Base-by-base conservation (phyloP, 1,140 invertebrate species). In the Formica exsecta region DNA sequence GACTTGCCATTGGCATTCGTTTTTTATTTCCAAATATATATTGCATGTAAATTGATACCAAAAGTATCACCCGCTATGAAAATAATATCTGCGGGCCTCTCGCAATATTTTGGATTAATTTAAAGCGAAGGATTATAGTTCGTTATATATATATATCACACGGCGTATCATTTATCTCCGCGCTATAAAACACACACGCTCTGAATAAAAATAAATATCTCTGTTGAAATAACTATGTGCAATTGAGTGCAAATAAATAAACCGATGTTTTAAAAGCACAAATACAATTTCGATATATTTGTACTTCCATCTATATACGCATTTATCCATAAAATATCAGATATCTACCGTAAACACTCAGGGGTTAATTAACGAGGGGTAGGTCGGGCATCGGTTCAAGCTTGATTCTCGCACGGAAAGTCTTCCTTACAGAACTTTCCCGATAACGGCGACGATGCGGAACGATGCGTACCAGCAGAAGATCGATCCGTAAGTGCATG, bases 401-500 rank as follows among this genome's bases (percentile, higher is more conserved):
- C 48, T 41, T 32, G 38, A 73, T 44, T 59, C 66, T 61, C 79
- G 77, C 66, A 38, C 54, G 44, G 59, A 41, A 83, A 62, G 61
- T 25, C 25, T 71, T 44, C 51, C 68, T 70, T 62, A 16, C 22
- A n/a, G 25, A 73, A 74, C 38, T 83, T 83, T 83, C 62, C 68
- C 79, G 68, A 74, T 74, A 83, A 25, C 51, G 22, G 79, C 79
- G 68, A 62, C 68, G 79, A 73, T 61, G 79, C 73, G 79, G 54
- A 83, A 74, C 79, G 79, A 83, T 74, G 54, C 79, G 79, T 83
- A 61, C 79, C 54, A 83, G 25, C 51, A 19, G 51, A 71, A 81
- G 68, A 83, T 83, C 79, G 79, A 83, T 83, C 29, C 54, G 79
- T 66, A 44, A 62, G 19, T 38, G 54, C 19, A 83, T 70, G 68